phyloP scores from a whole-genome alignment of 2,797 vertebrate genomes.

The Parambassis ranga region DNA sequence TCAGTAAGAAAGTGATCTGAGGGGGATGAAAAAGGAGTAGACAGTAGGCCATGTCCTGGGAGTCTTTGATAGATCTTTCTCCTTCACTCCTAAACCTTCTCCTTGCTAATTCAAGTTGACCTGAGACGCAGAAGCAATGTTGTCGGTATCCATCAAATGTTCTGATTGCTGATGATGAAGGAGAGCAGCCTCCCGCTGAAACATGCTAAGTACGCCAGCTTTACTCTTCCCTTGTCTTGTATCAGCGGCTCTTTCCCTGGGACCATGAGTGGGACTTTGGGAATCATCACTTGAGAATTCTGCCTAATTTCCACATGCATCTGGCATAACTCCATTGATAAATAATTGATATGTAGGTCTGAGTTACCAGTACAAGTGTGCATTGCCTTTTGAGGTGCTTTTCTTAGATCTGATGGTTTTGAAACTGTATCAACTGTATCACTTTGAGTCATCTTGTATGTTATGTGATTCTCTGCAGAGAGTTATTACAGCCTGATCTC shows the following conservation, averaged over 20 bases:
- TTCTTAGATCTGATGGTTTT: conserved; percentile 34
- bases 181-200: conserved; percentile 7
- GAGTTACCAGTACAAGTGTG: conserved; percentile 35
- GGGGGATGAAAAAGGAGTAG: conserved; percentile 21
- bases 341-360: conserved; percentile 46
- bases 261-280: background rate
- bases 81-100: background rate
- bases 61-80: conserved; percentile 23
- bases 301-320: background rate
- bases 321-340: conserved; percentile 10
- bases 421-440: conserved; percentile 35
- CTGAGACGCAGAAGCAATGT: conserved; percentile 9
- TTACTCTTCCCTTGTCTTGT: background rate
- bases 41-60: conserved; percentile 35
- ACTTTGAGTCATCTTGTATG: conserved; percentile 11
- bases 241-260: conserved; percentile 1
- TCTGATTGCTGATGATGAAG: conserved; percentile 20
- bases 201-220: background rate
- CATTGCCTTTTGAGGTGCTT: conserved; percentile 22
- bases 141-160: conserved; percentile 8
- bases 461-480: conserved; percentile 51
- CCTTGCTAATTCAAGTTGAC: conserved; percentile 7
- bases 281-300: background rate
- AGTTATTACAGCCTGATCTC: conserved; percentile 16
- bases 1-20: conserved; percentile 44